Evolutionary conservation across 2,113 vertebrate genomes (phyloP).

Genomic region (Pionites leucogaster): DNA sequence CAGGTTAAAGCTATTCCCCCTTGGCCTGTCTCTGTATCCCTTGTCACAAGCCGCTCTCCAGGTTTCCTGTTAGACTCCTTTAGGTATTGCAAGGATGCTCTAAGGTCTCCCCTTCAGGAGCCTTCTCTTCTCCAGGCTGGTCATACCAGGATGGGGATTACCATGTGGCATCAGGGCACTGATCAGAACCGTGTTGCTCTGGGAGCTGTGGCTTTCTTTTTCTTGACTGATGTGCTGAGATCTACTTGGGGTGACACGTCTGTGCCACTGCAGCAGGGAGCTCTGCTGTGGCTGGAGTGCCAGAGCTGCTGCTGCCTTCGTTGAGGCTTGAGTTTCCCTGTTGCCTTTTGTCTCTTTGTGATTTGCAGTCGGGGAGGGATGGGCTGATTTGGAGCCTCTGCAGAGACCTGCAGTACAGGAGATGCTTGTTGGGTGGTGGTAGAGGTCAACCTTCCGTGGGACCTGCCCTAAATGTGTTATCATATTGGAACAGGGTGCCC

Average conservation of each 20-base stretch:
- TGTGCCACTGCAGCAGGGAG: not conserved
- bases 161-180: fast-evolving
- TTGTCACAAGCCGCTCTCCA: not conserved
- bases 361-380: not conserved
- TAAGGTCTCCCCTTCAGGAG: not conserved
- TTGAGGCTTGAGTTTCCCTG: not conserved
- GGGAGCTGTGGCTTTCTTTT: not conserved
- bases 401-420: not conserved
- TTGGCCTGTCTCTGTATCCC: not conserved
- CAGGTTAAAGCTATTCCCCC: too few species aligned
- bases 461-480: not conserved
- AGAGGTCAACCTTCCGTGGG: not conserved
- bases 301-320: not conserved
- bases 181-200: fast-evolving
- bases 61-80: not conserved
- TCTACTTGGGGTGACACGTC: too few species aligned
- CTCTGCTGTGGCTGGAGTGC: not conserved
- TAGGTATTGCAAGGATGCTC: not conserved
- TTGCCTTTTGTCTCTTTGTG: not conserved
- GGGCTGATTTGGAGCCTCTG: not conserved
- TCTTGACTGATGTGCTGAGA: not conserved
- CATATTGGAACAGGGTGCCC: not conserved
- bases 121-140: not conserved
- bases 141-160: not conserved
- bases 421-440: not conserved